Conservation (phyloP, 2,113 vertebrate species). For the Mustela nigripes region DNA sequence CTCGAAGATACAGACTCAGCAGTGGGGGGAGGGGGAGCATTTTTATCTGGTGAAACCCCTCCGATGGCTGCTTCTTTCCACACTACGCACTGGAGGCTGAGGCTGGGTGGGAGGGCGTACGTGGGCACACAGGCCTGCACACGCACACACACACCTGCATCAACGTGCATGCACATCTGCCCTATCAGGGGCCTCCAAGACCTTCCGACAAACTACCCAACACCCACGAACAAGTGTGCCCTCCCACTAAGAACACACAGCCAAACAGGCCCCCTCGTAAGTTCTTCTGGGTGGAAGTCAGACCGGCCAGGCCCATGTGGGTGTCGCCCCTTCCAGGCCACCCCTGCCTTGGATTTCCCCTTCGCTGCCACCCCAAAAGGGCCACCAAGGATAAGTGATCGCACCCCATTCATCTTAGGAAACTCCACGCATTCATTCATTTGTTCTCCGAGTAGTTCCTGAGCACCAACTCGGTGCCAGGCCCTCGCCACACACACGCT, state of each 20-base stretch:
- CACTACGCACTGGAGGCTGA: neutral
- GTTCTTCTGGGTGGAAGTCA: neutral
- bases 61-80: neutral
- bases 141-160: neutral
- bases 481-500: fast-evolving
- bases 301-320: neutral
- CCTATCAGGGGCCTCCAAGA: neutral
- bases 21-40: neutral
- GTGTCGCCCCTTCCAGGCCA: neutral
- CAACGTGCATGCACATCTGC: neutral
- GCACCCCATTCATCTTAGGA: neutral
- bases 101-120: neutral
- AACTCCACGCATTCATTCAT: neutral
- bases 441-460: neutral
- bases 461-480: neutral
- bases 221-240: neutral
- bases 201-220: neutral
- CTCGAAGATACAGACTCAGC: slow-evolving; percentile 77
- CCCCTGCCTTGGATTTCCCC: neutral
- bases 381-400: neutral
- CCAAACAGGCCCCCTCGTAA: neutral
- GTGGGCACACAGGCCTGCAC: neutral
- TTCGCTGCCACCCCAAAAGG: neutral
- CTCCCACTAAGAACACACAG: neutral
- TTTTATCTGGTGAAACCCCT: neutral